Evolutionary conservation across 2,888 invertebrate species (phyloP).

Genomic region (Agonopterix heracliana): DNA sequence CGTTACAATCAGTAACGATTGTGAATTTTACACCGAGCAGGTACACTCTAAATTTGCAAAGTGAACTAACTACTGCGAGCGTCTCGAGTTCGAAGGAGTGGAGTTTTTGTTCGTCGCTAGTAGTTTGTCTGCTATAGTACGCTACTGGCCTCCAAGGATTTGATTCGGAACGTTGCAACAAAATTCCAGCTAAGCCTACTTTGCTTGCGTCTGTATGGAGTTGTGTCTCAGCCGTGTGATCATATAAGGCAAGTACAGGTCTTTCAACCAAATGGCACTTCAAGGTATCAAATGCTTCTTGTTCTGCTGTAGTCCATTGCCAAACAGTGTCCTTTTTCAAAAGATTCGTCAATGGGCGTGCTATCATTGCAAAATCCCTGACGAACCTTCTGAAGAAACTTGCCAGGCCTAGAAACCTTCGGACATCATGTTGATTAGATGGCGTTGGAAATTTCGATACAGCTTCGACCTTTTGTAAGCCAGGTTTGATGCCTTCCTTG

Average conservation of each 20-base stretch:
- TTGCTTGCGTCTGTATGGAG: not conserved
- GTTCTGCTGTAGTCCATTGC: not conserved
- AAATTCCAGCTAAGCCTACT: not conserved
- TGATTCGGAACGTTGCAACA: not conserved
- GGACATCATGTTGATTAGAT: not conserved
- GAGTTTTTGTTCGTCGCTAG: not conserved
- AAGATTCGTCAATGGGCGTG: not conserved
- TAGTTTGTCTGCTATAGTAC: not conserved
- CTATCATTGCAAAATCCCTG: not conserved
- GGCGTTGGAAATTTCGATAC: not conserved
- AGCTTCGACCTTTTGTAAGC: conserved; percentile 13
- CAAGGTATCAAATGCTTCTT: not conserved
- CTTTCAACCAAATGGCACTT: not conserved
- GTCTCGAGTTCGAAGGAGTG: not conserved
- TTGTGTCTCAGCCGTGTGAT: not conserved
- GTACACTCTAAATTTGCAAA: not conserved
- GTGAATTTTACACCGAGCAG: not conserved
- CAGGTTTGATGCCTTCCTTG: conserved; percentile 16
- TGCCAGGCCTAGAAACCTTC: not conserved
- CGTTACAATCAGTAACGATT: not conserved
- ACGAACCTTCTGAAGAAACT: no score
- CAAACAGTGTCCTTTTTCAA: no score
- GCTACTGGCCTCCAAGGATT: not conserved
- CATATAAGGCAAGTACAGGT: not conserved
- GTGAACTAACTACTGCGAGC: not conserved